phyloP scores from a whole-genome alignment of 2,888 invertebrate genomes.

The Cryptus armator region DNA sequence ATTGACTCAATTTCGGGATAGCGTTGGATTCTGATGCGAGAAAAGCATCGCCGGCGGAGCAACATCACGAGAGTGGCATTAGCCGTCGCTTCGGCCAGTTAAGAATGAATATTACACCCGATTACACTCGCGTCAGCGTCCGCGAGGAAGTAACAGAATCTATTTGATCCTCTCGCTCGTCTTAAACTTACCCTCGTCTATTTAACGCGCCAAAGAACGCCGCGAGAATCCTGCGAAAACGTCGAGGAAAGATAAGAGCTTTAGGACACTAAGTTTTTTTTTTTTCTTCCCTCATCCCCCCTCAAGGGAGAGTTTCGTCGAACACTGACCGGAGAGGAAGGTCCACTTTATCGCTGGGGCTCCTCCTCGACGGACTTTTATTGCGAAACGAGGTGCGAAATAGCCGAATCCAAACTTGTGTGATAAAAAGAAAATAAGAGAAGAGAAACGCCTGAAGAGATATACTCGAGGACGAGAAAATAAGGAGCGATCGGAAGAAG shows the following conservation, averaged over 20 bases:
- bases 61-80: background rate
- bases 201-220: background rate
- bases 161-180: conserved; percentile 42
- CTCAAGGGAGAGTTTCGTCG: conserved; percentile 11
- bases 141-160: conserved; percentile 49
- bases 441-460: background rate
- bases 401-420: background rate
- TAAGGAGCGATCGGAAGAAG: background rate
- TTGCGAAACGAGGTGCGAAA: conserved; percentile 16
- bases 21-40: conserved; percentile 15
- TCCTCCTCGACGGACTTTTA: background rate
- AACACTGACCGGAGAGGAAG: background rate
- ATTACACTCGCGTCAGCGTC: conserved; percentile 62
- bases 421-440: background rate
- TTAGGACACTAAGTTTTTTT: conserved; percentile 15
- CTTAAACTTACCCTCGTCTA: background rate
- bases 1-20: conserved; percentile 55
- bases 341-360: background rate
- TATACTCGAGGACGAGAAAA: background rate
- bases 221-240: conserved; percentile 31
- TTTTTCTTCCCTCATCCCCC: background rate
- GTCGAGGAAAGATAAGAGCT: conserved; percentile 45
- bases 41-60: conserved; percentile 1
- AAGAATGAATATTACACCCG: conserved; percentile 31
- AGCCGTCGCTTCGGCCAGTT: conserved; percentile 20